Conservation (phyloP, 2,888 invertebrate species). For the Muscina levida region DNA sequence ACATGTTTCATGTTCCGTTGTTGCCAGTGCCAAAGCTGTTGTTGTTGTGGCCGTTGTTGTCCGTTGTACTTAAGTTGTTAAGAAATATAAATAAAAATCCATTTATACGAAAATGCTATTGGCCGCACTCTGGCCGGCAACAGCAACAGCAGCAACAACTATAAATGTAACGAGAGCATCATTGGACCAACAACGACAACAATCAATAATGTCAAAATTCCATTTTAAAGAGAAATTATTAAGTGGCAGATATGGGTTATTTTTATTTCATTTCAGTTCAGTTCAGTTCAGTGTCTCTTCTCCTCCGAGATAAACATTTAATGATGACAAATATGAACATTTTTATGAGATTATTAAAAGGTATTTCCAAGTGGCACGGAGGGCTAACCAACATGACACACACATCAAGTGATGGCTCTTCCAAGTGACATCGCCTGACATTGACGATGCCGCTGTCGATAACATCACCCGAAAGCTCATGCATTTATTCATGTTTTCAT, state of each 20-base stretch:
- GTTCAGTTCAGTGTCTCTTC: slow-evolving; percentile 32
- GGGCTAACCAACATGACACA: too few relatives aligned
- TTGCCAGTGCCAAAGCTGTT: slow-evolving; percentile 24
- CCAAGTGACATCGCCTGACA: too few relatives aligned
- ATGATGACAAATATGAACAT: slow-evolving; percentile 67
- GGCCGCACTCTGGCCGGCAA: slow-evolving; percentile 4
- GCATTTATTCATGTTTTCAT: slow-evolving; percentile 34
- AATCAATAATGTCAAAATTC: slow-evolving; percentile 62
- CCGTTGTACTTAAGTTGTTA: slow-evolving; percentile 43
- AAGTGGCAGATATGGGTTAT: slow-evolving; percentile 65
- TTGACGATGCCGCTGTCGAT: background rate
- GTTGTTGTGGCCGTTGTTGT: slow-evolving; percentile 33
- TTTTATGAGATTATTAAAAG: slow-evolving; percentile 66
- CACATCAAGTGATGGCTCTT: too few relatives aligned
- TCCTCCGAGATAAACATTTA: slow-evolving; percentile 60
- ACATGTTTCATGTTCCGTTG: slow-evolving; percentile 55
- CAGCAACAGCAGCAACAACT: slow-evolving; percentile 14
- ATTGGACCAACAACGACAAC: slow-evolving; percentile 46
- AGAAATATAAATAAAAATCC: slow-evolving; percentile 37
- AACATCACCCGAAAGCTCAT: slow-evolving; percentile 32
- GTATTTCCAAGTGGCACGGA: background rate
- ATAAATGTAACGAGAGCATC: slow-evolving; percentile 22
- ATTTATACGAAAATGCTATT: slow-evolving; percentile 22
- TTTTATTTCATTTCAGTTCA: slow-evolving; percentile 30
- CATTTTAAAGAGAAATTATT: slow-evolving; percentile 63